Conservation (phyloP, 1,140 invertebrate genomes). For the Aleiodes sp. region DNA sequence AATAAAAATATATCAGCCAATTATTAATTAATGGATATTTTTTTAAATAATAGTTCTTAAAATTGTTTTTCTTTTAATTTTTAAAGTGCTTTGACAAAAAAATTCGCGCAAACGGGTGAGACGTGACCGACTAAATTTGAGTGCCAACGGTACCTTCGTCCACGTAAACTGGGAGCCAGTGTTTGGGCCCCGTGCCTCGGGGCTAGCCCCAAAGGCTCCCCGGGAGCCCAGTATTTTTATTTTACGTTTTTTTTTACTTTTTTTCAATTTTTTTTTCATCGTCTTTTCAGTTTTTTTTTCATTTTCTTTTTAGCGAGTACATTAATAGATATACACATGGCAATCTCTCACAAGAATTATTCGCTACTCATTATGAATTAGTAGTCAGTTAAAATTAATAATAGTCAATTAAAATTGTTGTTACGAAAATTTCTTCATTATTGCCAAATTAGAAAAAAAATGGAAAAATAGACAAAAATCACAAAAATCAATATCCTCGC, state of each 20-base stretch:
- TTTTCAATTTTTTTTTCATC: background rate
- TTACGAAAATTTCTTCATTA: too few species aligned
- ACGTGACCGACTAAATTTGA: constrained; percentile 11
- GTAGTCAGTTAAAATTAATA: constrained; percentile 60
- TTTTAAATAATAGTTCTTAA: background rate
- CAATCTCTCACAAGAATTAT: constrained; percentile 66
- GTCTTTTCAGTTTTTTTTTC: constrained; percentile 7
- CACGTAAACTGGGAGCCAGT: constrained; percentile 35
- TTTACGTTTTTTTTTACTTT: constrained; percentile 2
- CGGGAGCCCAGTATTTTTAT: constrained; percentile 24
- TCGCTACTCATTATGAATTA: constrained; percentile 64
- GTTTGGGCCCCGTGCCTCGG: constrained; percentile 34
- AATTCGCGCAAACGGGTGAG: constrained; percentile 28
- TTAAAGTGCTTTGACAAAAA: constrained; percentile 22
- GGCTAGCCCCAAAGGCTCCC: constrained; percentile 28
- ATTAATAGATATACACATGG: constrained; percentile 66
- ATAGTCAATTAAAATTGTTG: constrained; percentile 48
- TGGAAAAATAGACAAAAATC: constrained; percentile 34
- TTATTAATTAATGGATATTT: background rate
- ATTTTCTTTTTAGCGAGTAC: constrained; percentile 58
- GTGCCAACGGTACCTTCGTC: constrained; percentile 34
- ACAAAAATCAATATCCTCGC: background rate
- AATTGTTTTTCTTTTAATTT: background rate
- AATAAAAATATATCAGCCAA: constrained; percentile 12
- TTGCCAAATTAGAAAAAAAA: constrained; percentile 31